Conservation (phyloP, 2,797 vertebrate genomes). For the Denticeps clupeoides region DNA sequence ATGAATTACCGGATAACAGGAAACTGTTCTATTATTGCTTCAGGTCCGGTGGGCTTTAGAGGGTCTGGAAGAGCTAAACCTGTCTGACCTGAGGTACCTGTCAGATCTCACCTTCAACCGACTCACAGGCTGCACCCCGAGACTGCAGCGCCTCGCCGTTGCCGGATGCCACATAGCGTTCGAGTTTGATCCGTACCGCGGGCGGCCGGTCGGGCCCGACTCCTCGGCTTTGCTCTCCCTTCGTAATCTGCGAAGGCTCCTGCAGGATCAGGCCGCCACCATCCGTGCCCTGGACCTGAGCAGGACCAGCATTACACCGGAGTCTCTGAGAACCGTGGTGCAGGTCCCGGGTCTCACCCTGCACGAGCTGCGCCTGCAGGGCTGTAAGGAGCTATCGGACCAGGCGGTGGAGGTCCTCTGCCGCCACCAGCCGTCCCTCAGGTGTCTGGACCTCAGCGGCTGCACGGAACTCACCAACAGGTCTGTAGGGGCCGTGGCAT, state of each 20-base stretch:
- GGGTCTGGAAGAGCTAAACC: slow-evolving; percentile 56
- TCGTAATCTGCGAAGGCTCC: slow-evolving; percentile 53
- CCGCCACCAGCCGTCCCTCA: slow-evolving; percentile 55
- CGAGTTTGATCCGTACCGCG: slow-evolving; percentile 56
- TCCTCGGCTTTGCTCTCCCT: slow-evolving; percentile 64
- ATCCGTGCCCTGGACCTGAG: slow-evolving; percentile 63
- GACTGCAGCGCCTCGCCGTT: slow-evolving; percentile 54
- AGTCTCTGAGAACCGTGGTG: slow-evolving; percentile 57
- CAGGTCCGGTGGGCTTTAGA: slow-evolving; percentile 44
- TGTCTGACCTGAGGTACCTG: slow-evolving; percentile 60
- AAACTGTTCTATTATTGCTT: not conserved
- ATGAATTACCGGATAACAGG: too few relatives aligned
- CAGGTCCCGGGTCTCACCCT: slow-evolving; percentile 55
- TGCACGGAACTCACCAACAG: slow-evolving; percentile 65
- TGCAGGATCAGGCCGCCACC: slow-evolving; percentile 48
- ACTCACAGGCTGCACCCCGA: slow-evolving; percentile 59
- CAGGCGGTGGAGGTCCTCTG: slow-evolving; percentile 61
- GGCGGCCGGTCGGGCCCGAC: slow-evolving; percentile 42
- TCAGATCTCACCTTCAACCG: slow-evolving; percentile 69
- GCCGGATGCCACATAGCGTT: slow-evolving; percentile 72
- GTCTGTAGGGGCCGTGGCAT: slow-evolving; percentile 48
- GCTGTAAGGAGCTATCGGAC: slow-evolving; percentile 69
- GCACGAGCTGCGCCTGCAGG: slow-evolving; percentile 55
- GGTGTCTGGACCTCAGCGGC: slow-evolving; percentile 61
- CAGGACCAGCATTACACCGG: slow-evolving; percentile 59